Base-by-base conservation (phyloP, 2,888 invertebrate species). In the Lasioglossum figueresi region DNA sequence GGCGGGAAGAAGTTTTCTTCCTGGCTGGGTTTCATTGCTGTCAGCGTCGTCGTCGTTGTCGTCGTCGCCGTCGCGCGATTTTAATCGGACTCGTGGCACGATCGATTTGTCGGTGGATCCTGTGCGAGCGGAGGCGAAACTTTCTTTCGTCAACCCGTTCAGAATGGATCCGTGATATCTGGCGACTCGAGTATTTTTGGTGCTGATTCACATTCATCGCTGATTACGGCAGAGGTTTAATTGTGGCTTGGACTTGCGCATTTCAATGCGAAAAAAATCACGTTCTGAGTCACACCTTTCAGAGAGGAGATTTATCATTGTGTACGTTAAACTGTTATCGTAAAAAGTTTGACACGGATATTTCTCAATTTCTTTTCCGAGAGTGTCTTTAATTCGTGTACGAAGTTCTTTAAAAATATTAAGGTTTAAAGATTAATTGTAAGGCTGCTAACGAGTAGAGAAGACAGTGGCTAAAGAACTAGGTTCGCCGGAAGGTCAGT, bases 11-110 rank as follows among this genome's bases (percentile, higher is more conserved):
- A 66, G n/a, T 27, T 27, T 59, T 71, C 66, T 14, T 43, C 52
- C n/a, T 76, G 27, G 56, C 59, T 66, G 34, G 66, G 66, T 66
- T 72, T 83, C 74, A 52, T 56, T 75, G 52, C 52, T 52, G 27
- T 66, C 34, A 56, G 77, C 79, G 74, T 77, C 74, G 43, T 34
- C 31, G 63, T 16, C 27, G 59, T 27, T 31, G 45, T 12, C 12
- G 43, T 16, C 45, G 45, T 1, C 45, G 45, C n/a, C 27, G 63
- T 10, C 63, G 75, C 79, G 66, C 40, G 78, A 52, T 76, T 86
- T 86, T 82, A 82, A 86, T 86, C 82, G 66, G 45, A 71, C 59
- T 63, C 70, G 23, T 66, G 23, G 34, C 5, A 40, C 76, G 63
- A 73, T 66, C 78, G 73, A 73, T 75, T 76, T 77, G 78, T 40